Evolutionary conservation across 2,888 invertebrate species (phyloP).

Genomic region (Hemithea aestivaria): DNA sequence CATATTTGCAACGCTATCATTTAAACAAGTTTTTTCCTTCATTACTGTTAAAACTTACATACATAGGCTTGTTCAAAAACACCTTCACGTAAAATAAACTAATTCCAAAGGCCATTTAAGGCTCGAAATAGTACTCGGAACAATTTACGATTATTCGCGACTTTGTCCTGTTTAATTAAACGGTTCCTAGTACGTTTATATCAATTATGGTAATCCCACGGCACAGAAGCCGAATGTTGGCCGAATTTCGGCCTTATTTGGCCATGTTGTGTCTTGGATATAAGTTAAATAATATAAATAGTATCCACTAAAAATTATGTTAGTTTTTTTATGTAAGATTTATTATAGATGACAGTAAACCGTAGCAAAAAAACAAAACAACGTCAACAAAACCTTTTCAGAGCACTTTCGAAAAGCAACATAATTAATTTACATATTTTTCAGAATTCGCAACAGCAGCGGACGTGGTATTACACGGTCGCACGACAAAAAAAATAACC

Average conservation of each 20-base stretch:
- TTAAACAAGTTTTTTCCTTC: too few species aligned
- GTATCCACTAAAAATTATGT: too few species aligned
- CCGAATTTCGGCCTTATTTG: constrained; percentile 49
- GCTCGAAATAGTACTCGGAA: constrained; percentile 30
- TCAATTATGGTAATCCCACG: constrained; percentile 66
- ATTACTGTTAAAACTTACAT: too few species aligned
- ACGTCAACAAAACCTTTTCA: not conserved
- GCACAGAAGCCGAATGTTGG: constrained; percentile 53
- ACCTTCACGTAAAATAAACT: constrained; percentile 21
- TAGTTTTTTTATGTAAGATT: too few species aligned
- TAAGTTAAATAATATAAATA: too few species aligned
- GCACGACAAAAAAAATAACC: constrained; percentile 37
- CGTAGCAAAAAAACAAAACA: not conserved
- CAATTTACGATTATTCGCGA: constrained; percentile 29
- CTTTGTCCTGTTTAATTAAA: constrained; percentile 65
- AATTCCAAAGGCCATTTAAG: constrained; percentile 28
- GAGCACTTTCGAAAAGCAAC: not conserved
- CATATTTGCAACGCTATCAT: too few species aligned
- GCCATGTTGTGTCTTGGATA: constrained; percentile 18
- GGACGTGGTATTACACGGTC: constrained; percentile 11
- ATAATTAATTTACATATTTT: constrained; percentile 6
- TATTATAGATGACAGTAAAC: too few species aligned
- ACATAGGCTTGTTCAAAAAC: not conserved
- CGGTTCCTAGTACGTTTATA: constrained; percentile 64
- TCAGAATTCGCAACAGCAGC: not conserved